A percentile compares a stretch with the other conserved stretches of the same genome.
Conservation (phyloP, 2,888 invertebrate genomes). For the Plemyria rubiginata region DNA sequence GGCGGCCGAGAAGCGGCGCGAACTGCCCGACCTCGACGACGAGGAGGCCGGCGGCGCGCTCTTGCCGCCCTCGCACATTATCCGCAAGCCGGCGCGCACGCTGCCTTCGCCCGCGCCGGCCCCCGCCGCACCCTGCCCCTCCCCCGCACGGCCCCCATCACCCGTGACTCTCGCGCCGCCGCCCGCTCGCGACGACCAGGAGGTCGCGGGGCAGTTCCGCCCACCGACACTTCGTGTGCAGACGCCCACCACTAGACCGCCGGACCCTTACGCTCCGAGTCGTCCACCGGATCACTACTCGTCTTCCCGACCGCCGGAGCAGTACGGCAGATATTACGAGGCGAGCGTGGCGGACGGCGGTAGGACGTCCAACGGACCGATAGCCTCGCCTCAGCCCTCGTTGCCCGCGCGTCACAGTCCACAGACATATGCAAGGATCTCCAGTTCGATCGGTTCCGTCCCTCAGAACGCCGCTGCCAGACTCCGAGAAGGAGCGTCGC, state of each 20-base stretch:
- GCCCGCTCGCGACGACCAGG: slow-evolving; percentile 56
- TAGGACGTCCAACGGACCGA: slow-evolving; percentile 62
- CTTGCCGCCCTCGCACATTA: slow-evolving; percentile 81
- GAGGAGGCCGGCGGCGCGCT: slow-evolving; percentile 69
- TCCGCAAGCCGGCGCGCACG: slow-evolving; percentile 71
- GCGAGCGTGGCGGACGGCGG: slow-evolving; percentile 59
- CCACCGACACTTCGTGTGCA: slow-evolving; percentile 65
- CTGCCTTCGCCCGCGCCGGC: slow-evolving; percentile 74
- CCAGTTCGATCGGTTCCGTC: slow-evolving; percentile 66
- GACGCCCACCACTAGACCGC: slow-evolving; percentile 67
- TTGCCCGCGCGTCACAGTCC: slow-evolving; percentile 71
- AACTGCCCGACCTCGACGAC: slow-evolving; percentile 75
- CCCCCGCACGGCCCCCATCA: slow-evolving; percentile 71
- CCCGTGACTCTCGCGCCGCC: slow-evolving; percentile 53
- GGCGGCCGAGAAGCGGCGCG: slow-evolving; percentile 78
- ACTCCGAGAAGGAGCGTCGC: slow-evolving; percentile 64
- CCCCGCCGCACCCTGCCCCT: slow-evolving; percentile 65
- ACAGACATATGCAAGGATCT: slow-evolving; percentile 70
- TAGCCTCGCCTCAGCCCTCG: slow-evolving; percentile 70
- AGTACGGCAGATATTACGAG: slow-evolving; percentile 71
- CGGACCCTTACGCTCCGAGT: slow-evolving; percentile 68
- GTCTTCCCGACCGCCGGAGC: slow-evolving; percentile 70
- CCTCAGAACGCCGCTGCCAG: slow-evolving; percentile 69
- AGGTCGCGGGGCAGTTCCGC: slow-evolving; percentile 43
- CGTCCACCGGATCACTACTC: slow-evolving; percentile 75